Base-by-base conservation (phyloP, 2,888 invertebrate species). In the Oscheius sp. region DNA sequence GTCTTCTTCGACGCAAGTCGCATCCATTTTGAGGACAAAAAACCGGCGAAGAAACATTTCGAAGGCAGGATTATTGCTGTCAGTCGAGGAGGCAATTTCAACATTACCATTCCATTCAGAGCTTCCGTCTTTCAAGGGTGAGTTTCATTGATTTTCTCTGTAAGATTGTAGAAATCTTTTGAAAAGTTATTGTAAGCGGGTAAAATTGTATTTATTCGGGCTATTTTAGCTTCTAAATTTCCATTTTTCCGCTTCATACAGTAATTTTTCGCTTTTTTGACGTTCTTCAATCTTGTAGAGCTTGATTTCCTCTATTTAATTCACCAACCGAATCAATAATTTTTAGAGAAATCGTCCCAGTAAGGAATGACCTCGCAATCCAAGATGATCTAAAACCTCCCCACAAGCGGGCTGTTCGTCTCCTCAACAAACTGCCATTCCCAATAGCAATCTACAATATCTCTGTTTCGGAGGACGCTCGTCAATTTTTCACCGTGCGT, bases 401-500 rank as follows among this genome's bases (percentile, higher is more conserved):
- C 4, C 73, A 75, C 61, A 73, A 73, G 57, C 46, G 79, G 46
- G 58, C 72, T 5, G 71, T 75, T 27, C 88, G 89, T 63, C 89
- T 93, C 71, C 90, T 91, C 65, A 94, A 93, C 88, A 90, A 90
- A 80, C 93, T 92, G 87, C 90, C 91, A 82, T 90, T 91, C 79
- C 91, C 93, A 8, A 87, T 94, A 69, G 91, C 91, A 71, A 89
- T 94, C 74, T 91, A 91, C 73, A 92, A 92, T 87, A 90, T 92
- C 48, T 90, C 91, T 8, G 87, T 93, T 77, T 90, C 91, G 5
- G 86, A 89, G 20, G 91, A 91, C 70, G 90, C 91, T 3, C 37
- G 52, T 8, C 39, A 76, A 5, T 68, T 71, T 31, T 85, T 85
- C 55, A 76, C 84, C 10, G 70, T 79, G 10, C 73, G 76, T 23